These are phyloP conservation scores for Meta bourneti DNA, from an alignment of 2,888 invertebrate species.

Conservation along the genomic window DNA sequence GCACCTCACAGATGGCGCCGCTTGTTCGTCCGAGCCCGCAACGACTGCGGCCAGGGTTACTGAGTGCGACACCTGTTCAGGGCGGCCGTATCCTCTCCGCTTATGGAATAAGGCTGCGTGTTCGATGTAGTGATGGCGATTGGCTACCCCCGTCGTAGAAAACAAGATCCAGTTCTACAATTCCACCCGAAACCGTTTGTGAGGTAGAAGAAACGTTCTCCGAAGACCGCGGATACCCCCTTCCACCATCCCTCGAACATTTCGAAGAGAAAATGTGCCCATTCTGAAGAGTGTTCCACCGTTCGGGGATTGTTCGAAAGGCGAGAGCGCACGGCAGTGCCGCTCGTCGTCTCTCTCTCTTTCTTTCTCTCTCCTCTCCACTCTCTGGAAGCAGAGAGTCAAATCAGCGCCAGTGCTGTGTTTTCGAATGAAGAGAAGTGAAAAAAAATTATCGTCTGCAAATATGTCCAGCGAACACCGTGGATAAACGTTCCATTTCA, in stretches of 20 bases:
- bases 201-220: background rate
- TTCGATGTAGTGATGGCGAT: constrained; percentile 72
- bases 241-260: constrained; percentile 11
- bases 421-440: constrained; percentile 31
- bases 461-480: constrained; percentile 58
- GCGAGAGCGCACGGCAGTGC: background rate
- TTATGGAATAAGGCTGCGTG: constrained; percentile 56
- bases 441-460: constrained; percentile 48
- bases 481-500: constrained; percentile 45
- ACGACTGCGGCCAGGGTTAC: constrained; percentile 66
- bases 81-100: constrained; percentile 64
- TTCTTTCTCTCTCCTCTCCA: constrained; percentile 1
- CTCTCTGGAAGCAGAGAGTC: constrained; percentile 20
- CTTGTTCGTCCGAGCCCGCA: constrained; percentile 20
- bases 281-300: constrained; percentile 10
- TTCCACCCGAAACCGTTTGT: constrained; percentile 10
- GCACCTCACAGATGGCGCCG: constrained; percentile 48
- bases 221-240: constrained; percentile 19
- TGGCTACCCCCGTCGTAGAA: constrained; percentile 27
- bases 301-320: background rate
- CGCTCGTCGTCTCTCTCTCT: constrained; percentile 7
- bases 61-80: constrained; percentile 75
- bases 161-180: constrained; percentile 21
- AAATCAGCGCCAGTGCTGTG: constrained; percentile 45
- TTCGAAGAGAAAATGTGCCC: constrained; percentile 28